These are phyloP conservation scores for Pimpla rufipes DNA, from an alignment of 2,888 invertebrate species.

Conservation along the genomic window DNA sequence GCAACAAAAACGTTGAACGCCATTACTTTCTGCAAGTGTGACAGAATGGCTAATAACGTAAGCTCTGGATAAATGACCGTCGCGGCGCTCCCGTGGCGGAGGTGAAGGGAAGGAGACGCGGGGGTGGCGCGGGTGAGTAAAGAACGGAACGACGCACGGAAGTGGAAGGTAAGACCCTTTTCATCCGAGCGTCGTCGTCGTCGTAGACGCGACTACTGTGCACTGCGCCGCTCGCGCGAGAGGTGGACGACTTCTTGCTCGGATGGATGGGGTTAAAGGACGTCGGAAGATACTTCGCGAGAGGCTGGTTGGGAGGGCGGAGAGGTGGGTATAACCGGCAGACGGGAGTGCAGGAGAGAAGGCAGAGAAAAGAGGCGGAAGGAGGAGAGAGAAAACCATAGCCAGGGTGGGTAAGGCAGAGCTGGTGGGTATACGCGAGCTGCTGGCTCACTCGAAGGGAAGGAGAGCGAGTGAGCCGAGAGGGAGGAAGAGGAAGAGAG, in stretches of 20 bases:
- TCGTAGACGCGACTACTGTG: slow-evolving; percentile 42
- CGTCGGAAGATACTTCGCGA: slow-evolving; percentile 31
- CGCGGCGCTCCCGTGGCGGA: not conserved
- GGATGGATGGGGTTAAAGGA: slow-evolving; percentile 49
- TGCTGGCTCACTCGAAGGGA: slow-evolving; percentile 52
- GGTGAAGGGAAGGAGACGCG: too few species aligned
- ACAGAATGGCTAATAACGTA: slow-evolving; percentile 50
- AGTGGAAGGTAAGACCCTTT: slow-evolving; percentile 35
- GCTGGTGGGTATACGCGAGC: slow-evolving; percentile 43
- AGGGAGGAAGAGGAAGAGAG: too few species aligned
- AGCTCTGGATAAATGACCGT: slow-evolving; percentile 57
- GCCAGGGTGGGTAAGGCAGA: too few species aligned
- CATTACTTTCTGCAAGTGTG: slow-evolving; percentile 21
- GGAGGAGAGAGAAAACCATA: slow-evolving; percentile 26
- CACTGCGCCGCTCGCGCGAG: slow-evolving; percentile 12
- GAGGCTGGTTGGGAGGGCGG: not conserved
- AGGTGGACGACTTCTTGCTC: slow-evolving; percentile 51
- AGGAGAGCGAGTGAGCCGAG: slow-evolving; percentile 35
- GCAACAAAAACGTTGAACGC: slow-evolving; percentile 19
- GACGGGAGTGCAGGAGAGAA: slow-evolving; percentile 16
- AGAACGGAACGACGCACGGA: slow-evolving; percentile 1
- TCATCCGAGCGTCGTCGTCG: slow-evolving; percentile 39
- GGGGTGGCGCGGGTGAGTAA: not conserved
- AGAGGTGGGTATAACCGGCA: slow-evolving; percentile 16
- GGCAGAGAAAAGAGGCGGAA: slow-evolving; percentile 35